These are phyloP conservation scores for Tupiocoris notatus DNA, from an alignment of 2,888 invertebrate genomes.

Conservation along the genomic window DNA sequence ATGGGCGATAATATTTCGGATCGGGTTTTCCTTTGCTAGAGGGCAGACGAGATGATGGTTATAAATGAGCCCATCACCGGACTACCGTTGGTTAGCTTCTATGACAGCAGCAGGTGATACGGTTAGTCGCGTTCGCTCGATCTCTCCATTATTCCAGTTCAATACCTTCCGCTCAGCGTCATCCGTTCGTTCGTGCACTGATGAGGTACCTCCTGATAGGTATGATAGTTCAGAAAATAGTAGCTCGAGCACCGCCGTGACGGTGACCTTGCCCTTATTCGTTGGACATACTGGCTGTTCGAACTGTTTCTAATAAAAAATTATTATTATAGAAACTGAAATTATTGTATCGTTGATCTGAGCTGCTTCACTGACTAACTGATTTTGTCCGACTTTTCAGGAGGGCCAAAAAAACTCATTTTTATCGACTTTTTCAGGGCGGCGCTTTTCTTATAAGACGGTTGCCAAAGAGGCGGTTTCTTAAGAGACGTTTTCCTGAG, in stretches of 20 bases:
- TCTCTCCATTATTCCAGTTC: background rate
- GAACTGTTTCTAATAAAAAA: background rate
- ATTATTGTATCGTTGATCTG: no score
- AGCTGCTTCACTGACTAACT: no score
- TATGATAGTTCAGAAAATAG: no score
- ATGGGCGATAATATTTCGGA: background rate
- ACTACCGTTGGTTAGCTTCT: background rate
- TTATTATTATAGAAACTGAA: no score
- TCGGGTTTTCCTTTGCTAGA: background rate
- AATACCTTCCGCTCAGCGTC: background rate
- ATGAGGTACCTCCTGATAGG: background rate
- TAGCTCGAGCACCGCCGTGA: no score
- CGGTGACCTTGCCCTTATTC: background rate
- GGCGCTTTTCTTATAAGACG: no score
- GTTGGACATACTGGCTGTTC: background rate
- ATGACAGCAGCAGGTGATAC: background rate
- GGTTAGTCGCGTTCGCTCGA: background rate
- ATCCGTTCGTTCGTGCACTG: background rate
- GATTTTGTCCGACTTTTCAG: no score
- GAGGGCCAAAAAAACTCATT: no score
- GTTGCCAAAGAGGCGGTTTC: no score
- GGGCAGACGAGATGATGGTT: background rate
- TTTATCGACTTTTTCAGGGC: no score
- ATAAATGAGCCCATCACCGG: background rate
- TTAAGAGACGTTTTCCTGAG: no score